Percentiles rank a stretch among this genome's conserved stretches.
Conservation (phyloP, 1,140 invertebrate species). For the Drosophila ananassae region DNA sequence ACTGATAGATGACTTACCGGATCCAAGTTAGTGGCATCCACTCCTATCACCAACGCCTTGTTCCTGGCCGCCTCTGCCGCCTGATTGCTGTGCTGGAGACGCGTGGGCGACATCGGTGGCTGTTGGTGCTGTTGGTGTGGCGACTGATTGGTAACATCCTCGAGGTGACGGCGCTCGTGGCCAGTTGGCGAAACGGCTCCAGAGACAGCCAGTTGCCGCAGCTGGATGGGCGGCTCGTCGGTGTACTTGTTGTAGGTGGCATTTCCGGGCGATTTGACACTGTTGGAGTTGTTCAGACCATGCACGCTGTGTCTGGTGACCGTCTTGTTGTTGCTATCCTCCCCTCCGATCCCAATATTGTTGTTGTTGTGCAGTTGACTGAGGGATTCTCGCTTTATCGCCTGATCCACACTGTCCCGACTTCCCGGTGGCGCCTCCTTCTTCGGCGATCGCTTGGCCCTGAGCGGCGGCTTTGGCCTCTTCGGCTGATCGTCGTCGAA, state of each 20-base stretch:
- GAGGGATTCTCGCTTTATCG: slow-evolving; percentile 84
- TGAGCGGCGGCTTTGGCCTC: slow-evolving; percentile 93
- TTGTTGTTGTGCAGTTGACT: slow-evolving; percentile 84
- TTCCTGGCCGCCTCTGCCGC: slow-evolving; percentile 84
- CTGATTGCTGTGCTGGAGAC: slow-evolving; percentile 54
- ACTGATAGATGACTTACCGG: slow-evolving; percentile 85
- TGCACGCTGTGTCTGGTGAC: slow-evolving; percentile 55
- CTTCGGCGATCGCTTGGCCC: slow-evolving; percentile 91
- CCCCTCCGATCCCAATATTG: slow-evolving; percentile 43
- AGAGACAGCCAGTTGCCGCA: slow-evolving; percentile 59
- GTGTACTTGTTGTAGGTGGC: slow-evolving; percentile 83
- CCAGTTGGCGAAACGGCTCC: slow-evolving; percentile 36
- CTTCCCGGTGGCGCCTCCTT: slow-evolving; percentile 86
- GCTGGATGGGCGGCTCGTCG: slow-evolving; percentile 74
- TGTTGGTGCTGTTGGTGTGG: slow-evolving; percentile 25
- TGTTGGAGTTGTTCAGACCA: slow-evolving; percentile 44
- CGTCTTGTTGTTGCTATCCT: slow-evolving; percentile 42
- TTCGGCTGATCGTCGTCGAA: slow-evolving; percentile 95
- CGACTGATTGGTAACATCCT: slow-evolving; percentile 73
- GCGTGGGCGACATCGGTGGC: slow-evolving; percentile 66
- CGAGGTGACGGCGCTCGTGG: slow-evolving; percentile 67
- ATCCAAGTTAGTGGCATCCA: slow-evolving; percentile 88
- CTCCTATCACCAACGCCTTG: slow-evolving; percentile 89
- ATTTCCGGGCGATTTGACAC: slow-evolving; percentile 64
- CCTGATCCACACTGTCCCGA: slow-evolving; percentile 79